A percentile compares a stretch with the other conserved stretches of the same genome.
phyloP scores from a whole-genome alignment of 92 coral and sea anemone genomes.

The Bergia sp. region DNA sequence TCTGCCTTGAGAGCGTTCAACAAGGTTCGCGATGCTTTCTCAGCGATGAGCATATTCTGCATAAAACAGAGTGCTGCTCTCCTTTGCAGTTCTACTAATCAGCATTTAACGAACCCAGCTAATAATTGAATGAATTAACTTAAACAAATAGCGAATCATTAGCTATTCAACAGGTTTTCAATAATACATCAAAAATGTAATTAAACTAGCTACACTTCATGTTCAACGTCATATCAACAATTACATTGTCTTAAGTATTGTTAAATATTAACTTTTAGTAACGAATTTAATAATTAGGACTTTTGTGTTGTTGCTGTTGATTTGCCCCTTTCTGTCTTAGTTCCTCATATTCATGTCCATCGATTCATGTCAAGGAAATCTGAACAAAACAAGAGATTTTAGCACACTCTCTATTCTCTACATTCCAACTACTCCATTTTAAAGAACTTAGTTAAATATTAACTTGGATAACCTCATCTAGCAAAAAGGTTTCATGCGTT shows the following conservation, averaged over 20 bases:
- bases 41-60: background rate
- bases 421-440: background rate
- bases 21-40: conserved; percentile 7
- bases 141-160: background rate
- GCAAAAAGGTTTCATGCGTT: background rate
- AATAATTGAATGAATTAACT: background rate
- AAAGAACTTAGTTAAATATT: background rate
- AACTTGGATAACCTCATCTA: background rate
- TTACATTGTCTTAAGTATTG: background rate
- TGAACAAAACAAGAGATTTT: background rate
- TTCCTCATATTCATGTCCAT: too few relatives aligned
- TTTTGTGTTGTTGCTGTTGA: background rate
- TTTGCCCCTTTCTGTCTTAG: conserved; percentile 2
- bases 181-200: background rate
- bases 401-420: background rate
- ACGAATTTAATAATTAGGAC: background rate
- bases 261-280: background rate
- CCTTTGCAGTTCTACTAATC: conserved; percentile 8
- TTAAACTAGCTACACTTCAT: background rate
- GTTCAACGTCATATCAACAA: background rate
- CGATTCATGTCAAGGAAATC: background rate
- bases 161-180: background rate
- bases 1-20: conserved; percentile 14
- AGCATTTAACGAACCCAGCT: background rate
- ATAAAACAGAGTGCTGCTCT: background rate